These are phyloP conservation scores for Dichetophora obliterata DNA, from an alignment of 2,888 invertebrate species.

Conservation along the genomic window DNA sequence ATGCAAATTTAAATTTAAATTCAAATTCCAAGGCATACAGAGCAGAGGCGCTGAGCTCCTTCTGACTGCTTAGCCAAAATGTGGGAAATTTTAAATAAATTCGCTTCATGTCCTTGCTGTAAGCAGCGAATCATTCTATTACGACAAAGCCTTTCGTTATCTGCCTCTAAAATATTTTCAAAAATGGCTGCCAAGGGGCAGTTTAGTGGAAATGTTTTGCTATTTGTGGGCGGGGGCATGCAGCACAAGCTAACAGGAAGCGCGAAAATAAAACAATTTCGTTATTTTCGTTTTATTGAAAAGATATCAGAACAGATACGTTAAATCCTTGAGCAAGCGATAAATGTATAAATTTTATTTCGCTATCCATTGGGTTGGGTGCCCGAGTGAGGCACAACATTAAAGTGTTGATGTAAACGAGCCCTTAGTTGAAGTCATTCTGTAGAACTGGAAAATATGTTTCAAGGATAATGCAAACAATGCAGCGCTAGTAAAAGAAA, in stretches of 20 bases:
- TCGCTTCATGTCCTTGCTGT: conserved; percentile 18
- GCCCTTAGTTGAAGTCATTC: not conserved
- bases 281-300: conserved; percentile 43
- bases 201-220: conserved; percentile 19
- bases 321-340: conserved; percentile 37
- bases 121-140: conserved; percentile 23
- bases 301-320: conserved; percentile 24
- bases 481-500: not conserved
- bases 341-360: conserved; percentile 39
- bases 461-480: not conserved
- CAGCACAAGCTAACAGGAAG: not conserved
- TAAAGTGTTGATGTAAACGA: not conserved
- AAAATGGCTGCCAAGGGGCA: conserved; percentile 43
- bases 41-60: not conserved
- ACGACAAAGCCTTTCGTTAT: conserved; percentile 31
- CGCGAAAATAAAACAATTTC: conserved; percentile 45
- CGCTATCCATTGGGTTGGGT: not conserved
- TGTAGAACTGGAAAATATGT: not conserved
- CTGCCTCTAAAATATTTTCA: conserved; percentile 55
- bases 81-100: conserved; percentile 11
- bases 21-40: conserved; percentile 22
- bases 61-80: not conserved
- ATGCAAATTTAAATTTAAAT: conserved; percentile 40
- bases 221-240: not conserved
- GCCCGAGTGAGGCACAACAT: too few species aligned